Conservation (phyloP, 1,140 invertebrate genomes). For the Aradophagus sp. region DNA sequence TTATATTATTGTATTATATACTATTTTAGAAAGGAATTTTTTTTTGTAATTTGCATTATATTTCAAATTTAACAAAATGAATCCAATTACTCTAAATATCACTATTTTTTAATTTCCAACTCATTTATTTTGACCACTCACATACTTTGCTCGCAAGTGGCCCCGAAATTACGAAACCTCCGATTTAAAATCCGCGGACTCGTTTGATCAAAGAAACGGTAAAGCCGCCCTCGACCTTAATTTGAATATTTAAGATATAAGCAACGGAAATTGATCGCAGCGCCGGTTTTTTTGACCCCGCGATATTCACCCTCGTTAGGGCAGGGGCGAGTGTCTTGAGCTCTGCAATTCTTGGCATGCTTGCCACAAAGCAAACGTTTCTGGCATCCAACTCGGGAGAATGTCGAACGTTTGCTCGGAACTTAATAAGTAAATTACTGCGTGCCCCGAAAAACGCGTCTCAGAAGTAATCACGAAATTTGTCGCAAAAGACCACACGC, state of each 20-base stretch:
- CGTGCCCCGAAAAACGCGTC: slow-evolving; percentile 40
- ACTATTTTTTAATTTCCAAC: too few species aligned
- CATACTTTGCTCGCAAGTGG: too few species aligned
- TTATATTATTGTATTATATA: too few species aligned
- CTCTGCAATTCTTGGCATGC: slow-evolving; percentile 70
- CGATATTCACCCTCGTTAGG: slow-evolving; percentile 49
- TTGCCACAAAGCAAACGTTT: slow-evolving; percentile 72
- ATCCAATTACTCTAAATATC: too few species aligned
- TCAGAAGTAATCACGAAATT: slow-evolving; percentile 18
- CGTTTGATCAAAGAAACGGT: not conserved
- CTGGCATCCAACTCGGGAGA: slow-evolving; percentile 67
- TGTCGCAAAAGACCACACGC: slow-evolving; percentile 21
- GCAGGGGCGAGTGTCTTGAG: slow-evolving; percentile 57
- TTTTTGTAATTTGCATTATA: too few species aligned
- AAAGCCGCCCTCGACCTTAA: too few species aligned
- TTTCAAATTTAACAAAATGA: too few species aligned
- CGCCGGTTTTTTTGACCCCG: slow-evolving; percentile 27
- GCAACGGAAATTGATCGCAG: slow-evolving; percentile 24
- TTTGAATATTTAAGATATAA: slow-evolving; percentile 29
- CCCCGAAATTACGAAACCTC: not conserved
- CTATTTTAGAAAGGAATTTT: too few species aligned
- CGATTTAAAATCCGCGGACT: not conserved
- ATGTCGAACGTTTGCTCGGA: slow-evolving; percentile 71
- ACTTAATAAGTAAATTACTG: slow-evolving; percentile 76
- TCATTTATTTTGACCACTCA: too few species aligned